Conservation (phyloP, 2,113 vertebrate genomes). For the Neotragus pygmaeus region DNA sequence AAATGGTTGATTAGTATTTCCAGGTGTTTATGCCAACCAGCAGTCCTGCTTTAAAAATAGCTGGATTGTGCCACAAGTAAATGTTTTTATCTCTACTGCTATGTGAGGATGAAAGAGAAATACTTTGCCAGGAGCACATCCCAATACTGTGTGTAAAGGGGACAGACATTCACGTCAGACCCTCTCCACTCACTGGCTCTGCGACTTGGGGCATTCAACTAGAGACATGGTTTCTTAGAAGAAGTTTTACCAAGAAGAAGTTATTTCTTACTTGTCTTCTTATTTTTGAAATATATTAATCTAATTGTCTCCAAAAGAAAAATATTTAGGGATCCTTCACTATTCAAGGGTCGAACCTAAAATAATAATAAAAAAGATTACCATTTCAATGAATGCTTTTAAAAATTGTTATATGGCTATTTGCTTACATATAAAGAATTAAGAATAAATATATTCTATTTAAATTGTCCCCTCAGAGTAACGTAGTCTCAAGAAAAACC, state of each 20-base stretch:
- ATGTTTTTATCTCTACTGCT: background rate
- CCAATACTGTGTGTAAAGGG: background rate
- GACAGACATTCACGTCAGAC: background rate
- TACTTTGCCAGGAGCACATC: background rate
- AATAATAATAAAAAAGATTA: constrained; percentile 43
- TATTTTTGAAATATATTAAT: constrained; percentile 96
- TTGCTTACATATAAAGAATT: background rate
- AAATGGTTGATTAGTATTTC: background rate
- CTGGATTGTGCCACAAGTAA: background rate
- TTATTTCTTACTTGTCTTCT: constrained; percentile 87
- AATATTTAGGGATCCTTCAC: constrained; percentile 92
- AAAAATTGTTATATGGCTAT: background rate
- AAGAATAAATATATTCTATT: background rate
- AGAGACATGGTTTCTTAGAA: background rate
- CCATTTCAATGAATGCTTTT: background rate
- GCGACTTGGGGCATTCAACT: background rate
- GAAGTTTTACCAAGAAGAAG: background rate
- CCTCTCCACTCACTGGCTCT: background rate
- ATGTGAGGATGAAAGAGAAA: background rate
- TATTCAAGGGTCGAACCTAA: constrained; percentile 92
- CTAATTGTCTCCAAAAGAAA: constrained; percentile 90
- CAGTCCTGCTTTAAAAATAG: background rate
- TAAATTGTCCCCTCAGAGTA: background rate
- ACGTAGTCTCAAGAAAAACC: background rate
- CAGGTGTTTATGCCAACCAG: background rate